Percentiles rank a stretch among this genome's conserved stretches.
Evolutionary conservation across 2,888 invertebrate species (phyloP).

Genomic region (Rhingia campestris): DNA sequence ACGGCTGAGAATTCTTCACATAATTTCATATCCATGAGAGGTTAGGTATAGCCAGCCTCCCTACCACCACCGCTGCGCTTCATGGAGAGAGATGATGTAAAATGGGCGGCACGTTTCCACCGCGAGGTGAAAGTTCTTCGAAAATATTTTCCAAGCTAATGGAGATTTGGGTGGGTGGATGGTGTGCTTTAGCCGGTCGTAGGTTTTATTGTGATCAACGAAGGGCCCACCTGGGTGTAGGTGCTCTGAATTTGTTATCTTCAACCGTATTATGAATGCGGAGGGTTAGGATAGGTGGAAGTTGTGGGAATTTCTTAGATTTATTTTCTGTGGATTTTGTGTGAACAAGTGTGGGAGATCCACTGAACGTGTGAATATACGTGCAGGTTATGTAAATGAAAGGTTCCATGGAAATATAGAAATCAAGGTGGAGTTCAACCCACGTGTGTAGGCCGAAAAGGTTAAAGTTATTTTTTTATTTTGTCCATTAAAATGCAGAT

Average conservation of each 20-base stretch:
- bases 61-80: too few species aligned
- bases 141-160: conserved; percentile 23
- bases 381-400: neutral
- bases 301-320: neutral
- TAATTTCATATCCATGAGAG: conserved; percentile 25
- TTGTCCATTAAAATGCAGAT: too few species aligned
- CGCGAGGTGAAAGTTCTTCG: conserved; percentile 31
- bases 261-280: neutral
- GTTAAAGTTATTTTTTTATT: too few species aligned
- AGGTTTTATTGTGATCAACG: conserved; percentile 11
- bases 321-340: neutral
- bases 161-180: neutral
- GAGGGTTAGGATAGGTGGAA: neutral
- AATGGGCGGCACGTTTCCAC: conserved; percentile 28
- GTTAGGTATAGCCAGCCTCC: neutral
- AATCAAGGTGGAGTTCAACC: too few species aligned
- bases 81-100: conserved; percentile 4
- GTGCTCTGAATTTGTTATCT: conserved; percentile 4
- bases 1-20: conserved; percentile 6
- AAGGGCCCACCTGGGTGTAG: conserved; percentile 24
- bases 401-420: too few species aligned
- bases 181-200: conserved; percentile 1
- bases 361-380: neutral
- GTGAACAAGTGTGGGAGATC: neutral
- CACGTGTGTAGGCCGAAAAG: too few species aligned